phyloP scores from a whole-genome alignment of 2,113 vertebrate species.

The Eurystomus gularis region DNA sequence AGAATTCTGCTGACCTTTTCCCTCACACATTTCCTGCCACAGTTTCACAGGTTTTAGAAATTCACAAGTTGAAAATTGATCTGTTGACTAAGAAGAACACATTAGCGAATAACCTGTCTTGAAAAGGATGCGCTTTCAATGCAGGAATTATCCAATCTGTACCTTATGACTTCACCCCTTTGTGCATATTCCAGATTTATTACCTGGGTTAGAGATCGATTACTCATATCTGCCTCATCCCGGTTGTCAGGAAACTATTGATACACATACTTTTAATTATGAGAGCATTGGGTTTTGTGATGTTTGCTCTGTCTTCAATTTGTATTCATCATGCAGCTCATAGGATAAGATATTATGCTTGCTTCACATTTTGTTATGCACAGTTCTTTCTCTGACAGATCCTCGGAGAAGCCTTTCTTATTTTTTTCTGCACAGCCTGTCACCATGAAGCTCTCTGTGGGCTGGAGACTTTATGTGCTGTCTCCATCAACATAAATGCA shows the following conservation, averaged over 20 bases:
- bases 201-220: conserved; percentile 18
- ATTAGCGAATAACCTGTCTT: conserved; percentile 10
- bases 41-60: conserved; percentile 40
- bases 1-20: conserved; percentile 31
- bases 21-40: background rate
- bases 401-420: conserved; percentile 6
- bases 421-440: conserved; percentile 5
- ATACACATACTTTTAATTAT: conserved; percentile 36
- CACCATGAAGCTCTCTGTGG: background rate
- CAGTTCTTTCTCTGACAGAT: conserved; percentile 19
- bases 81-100: conserved; percentile 13
- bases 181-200: background rate
- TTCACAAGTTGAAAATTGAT: background rate
- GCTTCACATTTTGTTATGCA: conserved; percentile 7
- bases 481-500: background rate
- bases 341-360: background rate
- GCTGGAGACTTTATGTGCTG: conserved; percentile 20
- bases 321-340: conserved; percentile 33
- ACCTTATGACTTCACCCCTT: background rate
- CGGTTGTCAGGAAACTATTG: conserved; percentile 42
- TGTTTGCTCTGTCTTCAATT: conserved; percentile 23
- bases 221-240: conserved; percentile 8
- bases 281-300: background rate
- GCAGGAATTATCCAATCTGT: background rate
- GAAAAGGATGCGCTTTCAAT: background rate